Base-by-base conservation (phyloP, 1,140 invertebrate species). In the Drosophila kikkawai region DNA sequence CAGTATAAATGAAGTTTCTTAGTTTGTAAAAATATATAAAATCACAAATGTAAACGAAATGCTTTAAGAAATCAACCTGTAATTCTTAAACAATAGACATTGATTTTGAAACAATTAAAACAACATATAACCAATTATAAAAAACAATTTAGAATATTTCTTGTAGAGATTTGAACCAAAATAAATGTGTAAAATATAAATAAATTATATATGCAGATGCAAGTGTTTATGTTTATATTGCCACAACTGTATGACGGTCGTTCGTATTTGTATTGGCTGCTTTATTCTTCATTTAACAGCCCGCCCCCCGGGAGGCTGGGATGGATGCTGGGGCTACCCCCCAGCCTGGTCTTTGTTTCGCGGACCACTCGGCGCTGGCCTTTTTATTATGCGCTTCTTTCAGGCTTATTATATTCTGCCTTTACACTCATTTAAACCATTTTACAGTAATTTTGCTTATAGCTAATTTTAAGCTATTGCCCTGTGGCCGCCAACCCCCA, bases 381-480 rank as follows among this genome's bases (percentile, higher is more conserved):
- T 68, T 80, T 87, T 71, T 78, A 88, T 84, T 79, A 84, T 66
- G 78, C 67, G 61, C 79, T 74, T 81, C 71, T 82, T 76, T 85
- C 70, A 55, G 79, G 85, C 85, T 90, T 90, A 90, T 90, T 90
- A 90, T 82, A 77, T 90, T 85, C 86, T 88, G 83, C 79, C 86
- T 68, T 91, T 84, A 82, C 88, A 91, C 90, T 85, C 84, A 81
- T 91, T 91, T 91, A 86, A 91, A 84, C 79, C 90, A 91, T 91
- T 91, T 91, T 90, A 81, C 71, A 91, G 90, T 86, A 85, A 91
- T 91, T 91, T 91, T 91, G 88, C 82, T 91, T 90, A 90, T 86
- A 85, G 84, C 88, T 91, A 91, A 88, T 91, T 91, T 91, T 84
- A 88, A 88, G 85, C 85, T 81, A 84, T 88, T 84, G 85, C 74